Conservation (phyloP, 2,797 vertebrate genomes). For the Avahi laniger region DNA sequence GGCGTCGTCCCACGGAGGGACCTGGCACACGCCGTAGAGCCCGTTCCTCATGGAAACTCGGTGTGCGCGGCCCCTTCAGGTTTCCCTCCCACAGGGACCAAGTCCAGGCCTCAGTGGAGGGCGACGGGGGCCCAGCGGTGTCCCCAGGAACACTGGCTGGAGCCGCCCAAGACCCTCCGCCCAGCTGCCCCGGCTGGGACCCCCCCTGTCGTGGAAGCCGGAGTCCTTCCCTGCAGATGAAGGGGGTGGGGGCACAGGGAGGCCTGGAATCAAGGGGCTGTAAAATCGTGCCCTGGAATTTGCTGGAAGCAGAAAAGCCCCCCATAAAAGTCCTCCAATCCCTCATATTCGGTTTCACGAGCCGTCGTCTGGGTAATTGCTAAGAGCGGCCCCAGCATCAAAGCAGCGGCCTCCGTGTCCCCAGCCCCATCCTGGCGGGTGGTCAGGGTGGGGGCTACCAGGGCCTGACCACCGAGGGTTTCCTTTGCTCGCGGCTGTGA, state of each 20-base stretch:
- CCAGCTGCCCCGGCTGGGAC: background rate
- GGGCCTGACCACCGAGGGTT: background rate
- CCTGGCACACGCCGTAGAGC: background rate
- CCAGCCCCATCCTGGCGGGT: background rate
- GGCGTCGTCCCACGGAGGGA: background rate
- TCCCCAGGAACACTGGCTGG: background rate
- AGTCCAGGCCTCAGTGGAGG: background rate
- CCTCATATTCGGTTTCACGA: constrained; percentile 72
- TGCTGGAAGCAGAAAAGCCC: constrained; percentile 63
- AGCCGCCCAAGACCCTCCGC: rapidly evolving
- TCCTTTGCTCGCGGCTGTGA: background rate
- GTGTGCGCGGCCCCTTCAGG: no score
- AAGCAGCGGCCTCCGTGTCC: background rate
- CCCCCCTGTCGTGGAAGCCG: background rate
- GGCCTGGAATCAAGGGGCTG: constrained; percentile 16
- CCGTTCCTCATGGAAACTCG: background rate
- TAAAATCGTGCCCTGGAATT: constrained; percentile 74
- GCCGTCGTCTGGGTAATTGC: background rate
- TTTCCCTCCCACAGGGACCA: background rate
- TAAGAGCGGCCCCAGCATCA: constrained; percentile 58
- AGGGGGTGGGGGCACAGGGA: background rate
- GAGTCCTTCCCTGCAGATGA: background rate
- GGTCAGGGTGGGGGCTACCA: background rate
- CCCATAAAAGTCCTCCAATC: constrained; percentile 70
- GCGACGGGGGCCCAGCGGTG: rapidly evolving